phyloP scores from a whole-genome alignment of 2,888 invertebrate species.

The Amblyjoppa fuscipennis region DNA sequence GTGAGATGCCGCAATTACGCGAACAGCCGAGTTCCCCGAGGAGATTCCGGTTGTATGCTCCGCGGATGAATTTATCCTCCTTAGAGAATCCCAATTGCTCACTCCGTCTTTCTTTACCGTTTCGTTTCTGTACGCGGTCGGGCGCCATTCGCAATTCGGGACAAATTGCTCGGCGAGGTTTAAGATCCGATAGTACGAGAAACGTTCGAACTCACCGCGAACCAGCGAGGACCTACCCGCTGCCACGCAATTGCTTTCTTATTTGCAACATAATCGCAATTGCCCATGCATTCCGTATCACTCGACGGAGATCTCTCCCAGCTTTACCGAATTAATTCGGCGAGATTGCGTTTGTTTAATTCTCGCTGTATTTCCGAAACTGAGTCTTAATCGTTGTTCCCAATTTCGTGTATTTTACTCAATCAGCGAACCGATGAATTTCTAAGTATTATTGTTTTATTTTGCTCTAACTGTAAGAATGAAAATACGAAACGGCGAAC shows the following conservation, averaged over 20 bases:
- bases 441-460: not conserved
- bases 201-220: slow-evolving; percentile 19
- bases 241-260: slow-evolving; percentile 38
- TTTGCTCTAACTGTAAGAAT: not conserved
- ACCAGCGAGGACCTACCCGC: slow-evolving; percentile 21
- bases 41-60: not conserved
- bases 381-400: not conserved
- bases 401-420: not conserved
- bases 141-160: slow-evolving; percentile 48
- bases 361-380: not conserved
- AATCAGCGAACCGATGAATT: not conserved
- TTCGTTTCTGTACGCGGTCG: slow-evolving; percentile 17
- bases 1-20: slow-evolving; percentile 50
- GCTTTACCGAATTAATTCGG: slow-evolving; percentile 28
- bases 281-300: slow-evolving; percentile 17
- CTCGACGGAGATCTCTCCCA: not conserved
- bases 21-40: slow-evolving; percentile 4
- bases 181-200: slow-evolving; percentile 33
- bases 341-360: slow-evolving; percentile 9
- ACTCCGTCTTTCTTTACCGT: slow-evolving; percentile 26
- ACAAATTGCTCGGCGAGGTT: slow-evolving; percentile 46
- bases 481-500: not conserved
- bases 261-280: slow-evolving; percentile 43
- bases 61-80: slow-evolving; percentile 40
- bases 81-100: slow-evolving; percentile 42